phyloP scores from a whole-genome alignment of 2,888 invertebrate species.

The Mactromeris polynyma region DNA sequence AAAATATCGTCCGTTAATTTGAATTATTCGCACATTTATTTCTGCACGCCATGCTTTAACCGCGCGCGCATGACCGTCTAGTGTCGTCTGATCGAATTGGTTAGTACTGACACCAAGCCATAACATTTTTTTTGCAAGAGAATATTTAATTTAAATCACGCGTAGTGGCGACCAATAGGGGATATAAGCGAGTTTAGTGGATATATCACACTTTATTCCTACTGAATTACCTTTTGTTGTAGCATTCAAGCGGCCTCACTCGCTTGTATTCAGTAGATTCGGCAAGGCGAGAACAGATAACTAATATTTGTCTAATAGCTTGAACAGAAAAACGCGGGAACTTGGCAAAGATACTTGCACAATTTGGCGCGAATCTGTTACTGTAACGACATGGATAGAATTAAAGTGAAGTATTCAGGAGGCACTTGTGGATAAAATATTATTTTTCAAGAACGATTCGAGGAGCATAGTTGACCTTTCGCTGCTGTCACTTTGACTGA shows the following conservation, averaged over 20 bases:
- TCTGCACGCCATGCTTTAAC: no score
- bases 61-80: no score
- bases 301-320: not conserved
- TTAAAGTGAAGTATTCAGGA: not conserved
- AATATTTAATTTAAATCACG: not conserved
- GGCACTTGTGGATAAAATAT: not conserved
- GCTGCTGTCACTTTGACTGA: not conserved
- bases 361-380: not conserved
- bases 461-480: not conserved
- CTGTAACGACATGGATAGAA: not conserved
- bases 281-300: not conserved
- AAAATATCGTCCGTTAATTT: no score
- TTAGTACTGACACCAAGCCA: no score
- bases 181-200: not conserved
- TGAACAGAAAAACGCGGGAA: conserved; percentile 5
- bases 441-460: not conserved
- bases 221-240: not conserved
- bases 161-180: not conserved
- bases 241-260: not conserved
- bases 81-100: no score
- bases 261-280: not conserved
- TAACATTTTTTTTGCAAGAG: not conserved
- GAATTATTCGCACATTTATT: no score
- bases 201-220: not conserved
- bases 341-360: not conserved